These are phyloP conservation scores for Bibio marci DNA, from an alignment of 2,888 invertebrate genomes.

Conservation along the genomic window DNA sequence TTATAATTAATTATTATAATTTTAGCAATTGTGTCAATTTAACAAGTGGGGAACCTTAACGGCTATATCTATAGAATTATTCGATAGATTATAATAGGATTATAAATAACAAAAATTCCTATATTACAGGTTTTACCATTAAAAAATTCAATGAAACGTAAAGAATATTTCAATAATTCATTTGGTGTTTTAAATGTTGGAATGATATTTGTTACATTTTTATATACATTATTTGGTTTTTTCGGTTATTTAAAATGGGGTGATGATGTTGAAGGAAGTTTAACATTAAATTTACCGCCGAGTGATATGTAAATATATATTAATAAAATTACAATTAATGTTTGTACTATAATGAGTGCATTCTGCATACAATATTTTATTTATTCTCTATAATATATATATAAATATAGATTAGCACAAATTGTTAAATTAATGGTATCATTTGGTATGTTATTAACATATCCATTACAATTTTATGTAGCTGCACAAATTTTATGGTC, in stretches of 20 bases:
- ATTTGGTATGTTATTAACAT: constrained; percentile 72
- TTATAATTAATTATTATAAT: no score
- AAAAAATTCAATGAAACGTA: constrained; percentile 78
- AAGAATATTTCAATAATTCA: constrained; percentile 57
- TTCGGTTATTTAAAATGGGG: constrained; percentile 82
- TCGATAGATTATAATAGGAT: no score
- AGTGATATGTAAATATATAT: constrained; percentile 34
- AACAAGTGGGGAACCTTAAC: no score
- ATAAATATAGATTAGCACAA: constrained; percentile 48
- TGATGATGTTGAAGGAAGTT: constrained; percentile 59
- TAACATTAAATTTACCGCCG: constrained; percentile 69
- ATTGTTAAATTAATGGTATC: constrained; percentile 71
- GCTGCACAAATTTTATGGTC: constrained; percentile 85
- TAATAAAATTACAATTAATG: constrained; percentile 6
- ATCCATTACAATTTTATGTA: constrained; percentile 90
- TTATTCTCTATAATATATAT: no score
- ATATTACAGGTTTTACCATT: constrained; percentile 65
- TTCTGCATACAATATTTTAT: no score
- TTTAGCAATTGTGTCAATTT: no score
- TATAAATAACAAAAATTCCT: no score
- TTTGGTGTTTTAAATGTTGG: constrained; percentile 80
- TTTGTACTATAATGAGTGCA: constrained; percentile 6
- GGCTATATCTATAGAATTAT: no score
- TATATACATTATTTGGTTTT: constrained; percentile 71
- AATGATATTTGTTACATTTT: constrained; percentile 60